Conservation (phyloP, 1,140 invertebrate species). For the Wiebesia pumilae region DNA sequence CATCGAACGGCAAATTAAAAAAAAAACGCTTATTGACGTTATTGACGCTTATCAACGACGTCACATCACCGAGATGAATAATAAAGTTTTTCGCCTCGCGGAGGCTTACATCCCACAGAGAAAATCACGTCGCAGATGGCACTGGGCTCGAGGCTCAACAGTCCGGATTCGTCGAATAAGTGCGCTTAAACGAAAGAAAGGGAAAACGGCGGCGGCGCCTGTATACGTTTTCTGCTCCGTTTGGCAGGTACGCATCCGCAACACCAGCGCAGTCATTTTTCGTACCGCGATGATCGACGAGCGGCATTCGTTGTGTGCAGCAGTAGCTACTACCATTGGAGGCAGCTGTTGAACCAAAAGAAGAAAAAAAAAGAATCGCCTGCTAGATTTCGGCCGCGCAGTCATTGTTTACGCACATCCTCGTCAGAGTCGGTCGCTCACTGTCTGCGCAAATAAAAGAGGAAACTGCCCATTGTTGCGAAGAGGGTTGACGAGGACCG, state of each 20-base stretch:
- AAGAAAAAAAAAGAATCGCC: not conserved
- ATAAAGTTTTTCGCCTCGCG: not conserved
- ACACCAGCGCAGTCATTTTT: not conserved
- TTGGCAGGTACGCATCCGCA: slow-evolving; percentile 32
- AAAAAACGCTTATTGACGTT: not conserved
- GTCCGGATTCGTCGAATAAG: not conserved
- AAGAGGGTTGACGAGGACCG: no score
- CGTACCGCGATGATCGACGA: not conserved
- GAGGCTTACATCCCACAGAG: no score
- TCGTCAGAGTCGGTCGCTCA: not conserved
- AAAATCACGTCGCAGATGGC: slow-evolving; percentile 10
- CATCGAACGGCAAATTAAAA: slow-evolving; percentile 10
- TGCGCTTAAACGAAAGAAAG: not conserved
- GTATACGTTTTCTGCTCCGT: slow-evolving; percentile 40
- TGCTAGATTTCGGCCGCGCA: not conserved
- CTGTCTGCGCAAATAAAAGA: not conserved
- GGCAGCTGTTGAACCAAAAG: not conserved
- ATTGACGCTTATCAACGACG: slow-evolving; percentile 26
- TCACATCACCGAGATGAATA: slow-evolving; percentile 16
- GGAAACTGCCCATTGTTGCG: not conserved
- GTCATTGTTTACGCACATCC: not conserved
- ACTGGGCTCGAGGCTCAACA: not conserved
- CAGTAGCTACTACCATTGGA: not conserved
- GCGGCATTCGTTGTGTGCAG: not conserved
- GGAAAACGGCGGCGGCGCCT: not conserved